Base-by-base conservation (phyloP, 2,888 invertebrate genomes). In the Harpagoxenus sublaevis region DNA sequence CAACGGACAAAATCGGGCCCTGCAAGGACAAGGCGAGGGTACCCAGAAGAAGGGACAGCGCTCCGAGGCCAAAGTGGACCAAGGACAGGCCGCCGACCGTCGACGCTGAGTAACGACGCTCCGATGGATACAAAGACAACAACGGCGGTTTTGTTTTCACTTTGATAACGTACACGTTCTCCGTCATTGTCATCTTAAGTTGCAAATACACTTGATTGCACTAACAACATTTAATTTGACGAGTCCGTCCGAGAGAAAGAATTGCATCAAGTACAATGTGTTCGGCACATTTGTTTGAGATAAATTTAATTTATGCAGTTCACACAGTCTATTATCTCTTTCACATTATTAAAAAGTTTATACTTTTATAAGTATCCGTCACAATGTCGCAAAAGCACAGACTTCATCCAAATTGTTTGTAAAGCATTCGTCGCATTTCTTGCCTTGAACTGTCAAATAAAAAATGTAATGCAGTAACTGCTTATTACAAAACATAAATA, bases 121-220 rank as follows among this genome's bases (percentile, higher is more conserved):
- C 97, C 0, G 97, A 97, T 0, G 97, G 97, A 89, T 96, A 97
- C 53, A 96, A 92, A n/a, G 95, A 95, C 84, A 96, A 95, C 1
- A 96, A 96, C 89, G 96, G 96, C 2, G 96, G 96, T 93, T 96
- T 96, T 10, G 96, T 96, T 93, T 96, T 96, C 92, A 97, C 96
- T 95, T 96, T 96, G 85, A 97, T 96, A 89, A 97, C 97, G 92
- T 96, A 97, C 28, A 97, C 96, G 94, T 96, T 96, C 95, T 97
- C 97, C 97, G 97, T 97, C 84, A 82, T 89, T 68, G 73, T 77
- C n/a, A 48, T 28, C 28, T 53, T 48, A 48, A 53, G 5, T 68
- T 6, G 1, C 70, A 10, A 60, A 1, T 31, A 2, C 48, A 55
- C 23, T 39, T 12, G n/a, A 57, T n/a, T 18, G 53, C 31, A 23